Base-by-base conservation (phyloP, 2,113 vertebrate species). In the Monopterus albus region DNA sequence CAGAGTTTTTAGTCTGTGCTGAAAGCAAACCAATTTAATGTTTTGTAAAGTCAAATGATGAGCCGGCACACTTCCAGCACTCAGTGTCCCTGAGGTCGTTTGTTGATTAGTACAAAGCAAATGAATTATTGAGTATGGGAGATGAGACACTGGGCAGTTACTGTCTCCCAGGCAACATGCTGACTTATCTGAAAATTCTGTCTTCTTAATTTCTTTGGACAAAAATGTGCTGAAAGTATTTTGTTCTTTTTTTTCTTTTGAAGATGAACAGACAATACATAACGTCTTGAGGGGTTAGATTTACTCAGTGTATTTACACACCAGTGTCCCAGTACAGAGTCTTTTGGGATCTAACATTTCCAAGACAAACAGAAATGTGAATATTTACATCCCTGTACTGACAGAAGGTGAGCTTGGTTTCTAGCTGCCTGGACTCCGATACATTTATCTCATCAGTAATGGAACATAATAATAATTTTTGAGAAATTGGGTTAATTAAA, bases 51-150 rank as follows among this genome's bases (percentile, higher is more conserved):
- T 56, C 14, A 25, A 51, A 51, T 18, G 25, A 25, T n/a, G 53
- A 63, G 57, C 11, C 4, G 11, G 31, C 12, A 15, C 12, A 42
- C 59, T 59, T 74, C 33, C 57, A 33, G n/a, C 43, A 4, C 52
- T 56, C 40, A 7, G 35, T 56, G 25, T 52, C 66, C 70, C 72
- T 69, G 63, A 79, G 82, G 85, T 78, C 25, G 49, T 50, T 60
- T 65, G 53, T 62, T 79, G 68, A 75, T 29, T 5, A 79, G 49
- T 46, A 31, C 50, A 60, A 61, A 72, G 72, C 42, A 35, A 28
- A 88, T 81, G 18, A 83, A 85, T 71, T 66, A 87, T 68, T 78
- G 79, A 77, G 69, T 43, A 46, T 25, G 64, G 17, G 20, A 57
- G 47, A 74, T 58, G 70, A 69, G 58, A 75, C 50, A 5, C 57